These are phyloP conservation scores for Neogobius melanostomus DNA, from an alignment of 2,113 vertebrate species.

Conservation along the genomic window DNA sequence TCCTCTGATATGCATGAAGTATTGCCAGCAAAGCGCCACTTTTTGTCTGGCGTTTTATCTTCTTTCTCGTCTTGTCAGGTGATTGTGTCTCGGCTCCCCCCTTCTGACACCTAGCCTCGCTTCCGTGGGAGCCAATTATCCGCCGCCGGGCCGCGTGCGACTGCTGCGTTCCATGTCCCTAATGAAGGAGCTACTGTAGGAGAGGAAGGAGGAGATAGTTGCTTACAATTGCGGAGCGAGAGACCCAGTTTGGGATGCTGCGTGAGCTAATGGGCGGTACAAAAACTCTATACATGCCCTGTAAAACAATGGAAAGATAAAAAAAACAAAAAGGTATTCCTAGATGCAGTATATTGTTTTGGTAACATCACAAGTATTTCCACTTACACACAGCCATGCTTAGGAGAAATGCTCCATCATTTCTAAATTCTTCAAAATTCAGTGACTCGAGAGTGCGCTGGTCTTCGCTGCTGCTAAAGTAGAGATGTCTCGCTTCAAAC, in stretches of 20 bases:
- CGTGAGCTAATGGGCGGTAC: neutral
- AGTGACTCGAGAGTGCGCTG: neutral
- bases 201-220: neutral
- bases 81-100: conserved; percentile 26
- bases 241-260: neutral
- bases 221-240: neutral
- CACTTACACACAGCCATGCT: too few species aligned
- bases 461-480: neutral
- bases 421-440: too few species aligned
- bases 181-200: conserved; percentile 42
- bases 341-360: neutral
- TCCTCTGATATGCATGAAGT: conserved; percentile 23
- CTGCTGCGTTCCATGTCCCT: conserved; percentile 29
- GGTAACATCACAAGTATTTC: too few species aligned
- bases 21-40: conserved; percentile 5
- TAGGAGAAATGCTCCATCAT: too few species aligned
- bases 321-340: too few species aligned
- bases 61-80: conserved; percentile 34
- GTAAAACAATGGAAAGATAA: neutral
- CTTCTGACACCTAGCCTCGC: conserved; percentile 33
- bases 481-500: neutral
- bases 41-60: conserved; percentile 11
- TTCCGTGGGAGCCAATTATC: conserved; percentile 66
- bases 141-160: conserved; percentile 17
- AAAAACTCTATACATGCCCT: neutral